Evolutionary conservation across 92 coral and sea anemone genomes (phyloP).

Genomic region (Zoanthus sociatus): DNA sequence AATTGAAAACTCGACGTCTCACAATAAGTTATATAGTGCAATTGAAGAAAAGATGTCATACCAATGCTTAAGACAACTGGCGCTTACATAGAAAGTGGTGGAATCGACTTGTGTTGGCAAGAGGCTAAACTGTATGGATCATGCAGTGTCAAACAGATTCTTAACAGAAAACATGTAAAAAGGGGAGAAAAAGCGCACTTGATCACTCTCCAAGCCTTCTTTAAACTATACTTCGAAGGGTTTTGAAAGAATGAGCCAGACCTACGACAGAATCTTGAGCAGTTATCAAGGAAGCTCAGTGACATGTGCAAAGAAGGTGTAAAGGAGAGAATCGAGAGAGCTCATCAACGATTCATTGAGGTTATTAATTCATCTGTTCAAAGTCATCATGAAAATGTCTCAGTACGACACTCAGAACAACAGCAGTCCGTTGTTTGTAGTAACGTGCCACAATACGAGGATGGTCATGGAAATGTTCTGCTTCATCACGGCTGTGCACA

Average conservation of each 20-base stretch:
- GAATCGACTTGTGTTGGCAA: slow-evolving; percentile 54
- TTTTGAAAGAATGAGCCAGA: slow-evolving; percentile 46
- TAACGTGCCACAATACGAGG: slow-evolving; percentile 57
- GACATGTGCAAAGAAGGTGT: too few species aligned
- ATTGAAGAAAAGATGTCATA: slow-evolving; percentile 41
- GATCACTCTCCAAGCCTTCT: background rate
- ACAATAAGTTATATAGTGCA: background rate
- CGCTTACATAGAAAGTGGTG: background rate
- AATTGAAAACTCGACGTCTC: background rate
- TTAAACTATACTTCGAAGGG: slow-evolving; percentile 62
- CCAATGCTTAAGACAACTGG: slow-evolving; percentile 60
- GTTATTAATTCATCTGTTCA: background rate
- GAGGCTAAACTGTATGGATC: slow-evolving; percentile 68
- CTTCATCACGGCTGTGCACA: slow-evolving; percentile 18
- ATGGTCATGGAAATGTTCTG: slow-evolving; percentile 71
- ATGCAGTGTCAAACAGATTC: background rate
- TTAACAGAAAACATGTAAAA: slow-evolving; percentile 67
- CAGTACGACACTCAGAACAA: slow-evolving; percentile 35
- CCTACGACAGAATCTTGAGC: background rate
- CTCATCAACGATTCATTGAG: too few species aligned
- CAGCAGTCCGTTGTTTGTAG: background rate
- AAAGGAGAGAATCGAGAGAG: too few species aligned
- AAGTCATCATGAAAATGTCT: slow-evolving; percentile 4
- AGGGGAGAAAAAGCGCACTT: slow-evolving; percentile 60
- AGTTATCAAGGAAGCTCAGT: too few species aligned